Percentiles rank a stretch among this genome's conserved stretches.
phyloP scores from a whole-genome alignment of 2,888 invertebrate species.

The Geophilus truncorum region DNA sequence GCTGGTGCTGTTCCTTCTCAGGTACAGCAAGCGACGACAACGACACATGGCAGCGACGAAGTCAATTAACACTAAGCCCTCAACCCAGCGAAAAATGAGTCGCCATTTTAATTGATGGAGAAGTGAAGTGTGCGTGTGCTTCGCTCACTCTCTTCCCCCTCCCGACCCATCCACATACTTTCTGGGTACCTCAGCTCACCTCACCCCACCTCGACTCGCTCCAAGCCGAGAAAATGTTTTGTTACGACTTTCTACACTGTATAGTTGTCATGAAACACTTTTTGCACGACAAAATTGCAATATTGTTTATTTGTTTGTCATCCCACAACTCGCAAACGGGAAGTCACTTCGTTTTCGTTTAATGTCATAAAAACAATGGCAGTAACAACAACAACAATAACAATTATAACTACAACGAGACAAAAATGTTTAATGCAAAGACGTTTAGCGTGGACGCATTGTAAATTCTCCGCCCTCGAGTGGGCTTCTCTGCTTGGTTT shows the following conservation, averaged over 20 bases:
- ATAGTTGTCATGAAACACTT: no score
- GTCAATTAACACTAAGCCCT: conserved; percentile 20
- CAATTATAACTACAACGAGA: no score
- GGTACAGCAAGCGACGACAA: neutral
- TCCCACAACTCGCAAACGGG: no score
- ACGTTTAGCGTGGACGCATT: neutral
- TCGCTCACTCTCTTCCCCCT: neutral
- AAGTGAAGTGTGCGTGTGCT: neutral
- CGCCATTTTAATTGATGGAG: conserved; percentile 6
- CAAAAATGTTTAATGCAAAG: no score
- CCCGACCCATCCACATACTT: neutral
- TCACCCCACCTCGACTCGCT: neutral
- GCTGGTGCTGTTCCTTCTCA: neutral
- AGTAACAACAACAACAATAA: no score
- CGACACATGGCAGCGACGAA: neutral
- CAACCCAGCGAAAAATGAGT: conserved; percentile 1
- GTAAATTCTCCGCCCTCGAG: neutral
- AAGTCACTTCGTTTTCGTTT: no score
- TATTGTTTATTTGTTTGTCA: no score
- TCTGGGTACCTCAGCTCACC: neutral
- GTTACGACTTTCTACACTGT: no score
- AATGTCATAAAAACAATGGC: no score
- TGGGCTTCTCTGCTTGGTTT: conserved; percentile 7
- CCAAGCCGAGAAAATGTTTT: no score
- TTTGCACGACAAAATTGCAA: no score